Conservation (phyloP, 2,113 vertebrate genomes). For the Pollimyrus isidori region DNA sequence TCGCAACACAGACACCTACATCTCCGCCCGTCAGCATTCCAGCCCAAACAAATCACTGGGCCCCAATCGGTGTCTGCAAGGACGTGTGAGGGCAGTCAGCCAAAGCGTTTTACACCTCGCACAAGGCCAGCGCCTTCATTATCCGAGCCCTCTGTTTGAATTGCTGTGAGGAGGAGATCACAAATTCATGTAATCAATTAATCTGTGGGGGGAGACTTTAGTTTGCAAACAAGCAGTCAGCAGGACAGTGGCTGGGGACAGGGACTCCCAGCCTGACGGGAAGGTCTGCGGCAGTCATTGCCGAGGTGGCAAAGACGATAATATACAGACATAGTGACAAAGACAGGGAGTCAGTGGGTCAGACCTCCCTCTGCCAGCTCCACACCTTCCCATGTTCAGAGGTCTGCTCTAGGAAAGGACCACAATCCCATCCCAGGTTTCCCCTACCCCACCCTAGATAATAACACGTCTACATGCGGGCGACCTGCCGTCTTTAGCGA, state of each 20-base stretch:
- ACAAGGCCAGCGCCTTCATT: background rate
- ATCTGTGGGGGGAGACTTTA: background rate
- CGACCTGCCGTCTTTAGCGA: background rate
- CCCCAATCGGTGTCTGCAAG: background rate
- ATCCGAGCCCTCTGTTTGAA: background rate
- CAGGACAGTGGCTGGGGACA: background rate
- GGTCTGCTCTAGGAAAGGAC: background rate
- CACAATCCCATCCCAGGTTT: background rate
- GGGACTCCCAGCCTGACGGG: background rate
- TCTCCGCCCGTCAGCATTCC: background rate
- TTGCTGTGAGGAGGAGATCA: background rate
- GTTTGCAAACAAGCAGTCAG: background rate
- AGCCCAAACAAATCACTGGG: background rate
- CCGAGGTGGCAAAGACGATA: background rate
- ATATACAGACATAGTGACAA: background rate
- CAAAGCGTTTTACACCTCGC: background rate
- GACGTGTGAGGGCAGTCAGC: background rate
- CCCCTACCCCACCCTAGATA: background rate
- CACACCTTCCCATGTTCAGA: background rate
- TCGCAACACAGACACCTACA: background rate
- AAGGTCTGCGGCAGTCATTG: background rate
- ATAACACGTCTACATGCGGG: background rate
- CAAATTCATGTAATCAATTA: constrained; percentile 1
- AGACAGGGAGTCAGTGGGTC: background rate
- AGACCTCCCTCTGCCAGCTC: background rate